A percentile compares a stretch with the other conserved stretches of the same genome.
These are phyloP conservation scores for Malachius bipustulatus DNA, from an alignment of 2,888 invertebrate genomes.

Conservation along the genomic window DNA sequence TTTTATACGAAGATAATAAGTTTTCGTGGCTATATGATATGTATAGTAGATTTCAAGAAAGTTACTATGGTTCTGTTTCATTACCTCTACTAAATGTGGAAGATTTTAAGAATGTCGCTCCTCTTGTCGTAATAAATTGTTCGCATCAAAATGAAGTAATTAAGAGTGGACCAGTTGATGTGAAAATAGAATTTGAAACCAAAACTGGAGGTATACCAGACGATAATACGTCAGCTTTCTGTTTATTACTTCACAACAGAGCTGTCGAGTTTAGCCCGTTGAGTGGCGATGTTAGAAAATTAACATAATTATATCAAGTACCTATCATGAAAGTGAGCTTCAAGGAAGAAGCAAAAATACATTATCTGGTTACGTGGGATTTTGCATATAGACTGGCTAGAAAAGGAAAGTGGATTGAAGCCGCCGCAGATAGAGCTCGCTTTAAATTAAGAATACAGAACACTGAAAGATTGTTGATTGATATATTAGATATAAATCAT, in stretches of 20 bases:
- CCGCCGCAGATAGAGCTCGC: too few relatives aligned
- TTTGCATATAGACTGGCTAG: too few relatives aligned
- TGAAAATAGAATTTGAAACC: conserved; percentile 24
- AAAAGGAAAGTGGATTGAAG: too few relatives aligned
- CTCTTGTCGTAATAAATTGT: conserved; percentile 24
- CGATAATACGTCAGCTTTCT: conserved; percentile 22
- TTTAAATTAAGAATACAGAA: too few relatives aligned
- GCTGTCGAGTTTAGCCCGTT: conserved; percentile 21
- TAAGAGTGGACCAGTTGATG: conserved; percentile 22
- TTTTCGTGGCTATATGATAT: conserved; percentile 21
- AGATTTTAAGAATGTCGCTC: conserved; percentile 20
- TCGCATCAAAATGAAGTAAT: conserved; percentile 22
- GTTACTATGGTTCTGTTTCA: conserved; percentile 29
- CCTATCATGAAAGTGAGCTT: too few relatives aligned
- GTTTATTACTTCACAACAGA: conserved; percentile 21
- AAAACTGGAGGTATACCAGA: conserved; percentile 17
- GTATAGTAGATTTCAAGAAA: conserved; percentile 22
- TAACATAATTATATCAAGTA: neutral
- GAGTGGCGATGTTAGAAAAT: conserved; percentile 14
- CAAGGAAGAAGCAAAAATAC: too few relatives aligned
- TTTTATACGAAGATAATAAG: conserved; percentile 21
- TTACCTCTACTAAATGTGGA: conserved; percentile 17
- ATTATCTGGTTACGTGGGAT: too few relatives aligned
- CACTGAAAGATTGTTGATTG: too few relatives aligned
- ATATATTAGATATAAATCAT: too few relatives aligned